Evolutionary conservation across 2,888 invertebrate genomes (phyloP).

Genomic region (Hirtodrosophila duncani): DNA sequence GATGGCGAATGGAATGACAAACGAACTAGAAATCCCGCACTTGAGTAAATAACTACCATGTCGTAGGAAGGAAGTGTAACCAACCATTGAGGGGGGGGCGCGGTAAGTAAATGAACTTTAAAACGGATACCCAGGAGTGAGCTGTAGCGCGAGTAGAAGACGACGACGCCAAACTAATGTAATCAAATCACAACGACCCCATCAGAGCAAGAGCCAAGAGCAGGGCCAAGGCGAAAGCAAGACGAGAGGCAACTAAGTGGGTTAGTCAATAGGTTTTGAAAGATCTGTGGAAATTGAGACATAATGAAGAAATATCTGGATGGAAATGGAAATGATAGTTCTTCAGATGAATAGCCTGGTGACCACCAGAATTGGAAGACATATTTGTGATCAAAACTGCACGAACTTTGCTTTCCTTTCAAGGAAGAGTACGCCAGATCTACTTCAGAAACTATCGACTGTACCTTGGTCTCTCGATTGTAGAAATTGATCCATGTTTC

Average conservation of each 20-base stretch:
- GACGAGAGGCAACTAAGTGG: constrained; percentile 5
- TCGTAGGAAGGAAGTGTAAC: constrained; percentile 60
- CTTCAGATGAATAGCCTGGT: too few relatives aligned
- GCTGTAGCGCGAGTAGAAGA: background rate
- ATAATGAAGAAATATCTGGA: too few relatives aligned
- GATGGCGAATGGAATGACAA: constrained; percentile 46
- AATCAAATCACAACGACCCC: constrained; percentile 62
- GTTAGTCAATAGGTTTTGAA: background rate
- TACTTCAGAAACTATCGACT: too few relatives aligned
- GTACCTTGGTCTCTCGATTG: too few relatives aligned
- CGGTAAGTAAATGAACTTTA: constrained; percentile 62
- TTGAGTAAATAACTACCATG: constrained; percentile 65
- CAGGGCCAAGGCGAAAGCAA: constrained; percentile 39
- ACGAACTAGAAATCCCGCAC: constrained; percentile 67
- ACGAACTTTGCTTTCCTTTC: too few relatives aligned
- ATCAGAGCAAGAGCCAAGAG: constrained; percentile 41
- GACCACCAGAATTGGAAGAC: too few relatives aligned
- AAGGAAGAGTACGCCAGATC: too few relatives aligned
- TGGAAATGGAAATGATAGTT: too few relatives aligned
- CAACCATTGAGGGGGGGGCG: constrained; percentile 15
- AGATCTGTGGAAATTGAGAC: too few relatives aligned
- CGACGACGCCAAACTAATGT: constrained; percentile 48
- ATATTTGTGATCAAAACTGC: too few relatives aligned
- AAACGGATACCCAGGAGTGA: constrained; percentile 49
- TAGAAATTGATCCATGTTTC: too few relatives aligned